These are phyloP conservation scores for Lacerta viridis DNA, from an alignment of 2,797 vertebrate genomes.

Conservation along the genomic window DNA sequence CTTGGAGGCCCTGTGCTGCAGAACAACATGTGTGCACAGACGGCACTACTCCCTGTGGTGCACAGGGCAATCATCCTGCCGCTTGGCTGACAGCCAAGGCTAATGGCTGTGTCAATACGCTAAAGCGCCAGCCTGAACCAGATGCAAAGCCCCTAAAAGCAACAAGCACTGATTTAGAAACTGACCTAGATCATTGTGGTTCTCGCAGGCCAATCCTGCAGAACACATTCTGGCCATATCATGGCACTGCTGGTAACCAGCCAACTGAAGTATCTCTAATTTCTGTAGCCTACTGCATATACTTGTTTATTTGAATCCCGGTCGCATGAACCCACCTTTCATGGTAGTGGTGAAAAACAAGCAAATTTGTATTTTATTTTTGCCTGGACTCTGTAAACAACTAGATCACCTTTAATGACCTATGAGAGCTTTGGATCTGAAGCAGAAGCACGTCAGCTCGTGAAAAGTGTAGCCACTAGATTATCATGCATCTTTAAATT, in stretches of 20 bases:
- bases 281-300: too few species aligned
- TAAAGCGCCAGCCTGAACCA: neutral
- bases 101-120: neutral
- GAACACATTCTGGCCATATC: neutral
- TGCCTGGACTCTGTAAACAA: neutral
- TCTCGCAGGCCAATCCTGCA: neutral
- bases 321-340: conserved; percentile 5
- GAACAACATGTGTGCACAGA: neutral
- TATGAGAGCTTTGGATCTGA: neutral
- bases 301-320: neutral
- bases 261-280: neutral
- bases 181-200: conserved; percentile 12
- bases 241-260: neutral
- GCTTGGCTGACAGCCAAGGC: neutral
- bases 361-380: neutral
- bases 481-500: neutral
- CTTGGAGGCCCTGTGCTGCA: neutral
- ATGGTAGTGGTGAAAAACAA: neutral
- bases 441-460: neutral
- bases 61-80: neutral
- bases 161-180: neutral
- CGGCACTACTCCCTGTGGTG: neutral
- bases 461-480: neutral
- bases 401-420: neutral
- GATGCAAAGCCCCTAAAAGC: neutral